Base-by-base conservation (phyloP, 64 coral and sea anemone genomes). In the Catalaphyllia jardinei region DNA sequence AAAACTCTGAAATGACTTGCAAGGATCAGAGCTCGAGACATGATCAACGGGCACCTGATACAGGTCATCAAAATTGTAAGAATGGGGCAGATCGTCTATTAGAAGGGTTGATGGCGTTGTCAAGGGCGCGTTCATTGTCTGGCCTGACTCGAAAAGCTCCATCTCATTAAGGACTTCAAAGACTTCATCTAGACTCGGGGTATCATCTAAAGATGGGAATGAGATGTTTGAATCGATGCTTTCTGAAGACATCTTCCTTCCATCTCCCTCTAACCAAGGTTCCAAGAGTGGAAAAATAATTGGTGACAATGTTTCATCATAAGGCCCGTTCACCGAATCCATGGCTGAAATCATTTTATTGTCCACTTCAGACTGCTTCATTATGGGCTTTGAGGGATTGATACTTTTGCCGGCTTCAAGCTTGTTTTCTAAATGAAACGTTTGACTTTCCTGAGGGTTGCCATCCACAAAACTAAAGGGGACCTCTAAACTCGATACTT, bases 121-220 rank as follows among this genome's bases (percentile, higher is more conserved):
- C 8, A 18, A 29, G 22, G n/a, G 7, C 27, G n/a, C 52, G 29
- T 52, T 27, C 49, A 60, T 79, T 30, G 77, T 29, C 52, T 29
- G 10, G 25, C 25, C 15, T 19, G 16, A 20, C 13, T 16, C 78
- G 28, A 33, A 60, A 80, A 24, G 16, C 33, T 20, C 55, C 78
- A 80, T 80, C 35, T 80, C 78, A 61, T 62, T 55, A 29, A 61
- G 28, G 13, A 80, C 65, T 27, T 79, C 76, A 57, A 79, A 79
- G 22, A 79, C 49, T 57, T 76, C 73, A 76, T 76, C 30, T 18
- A 76, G 31, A 15, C 30, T 35, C 13, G 17, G 73, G 46, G 73
- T 20, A 49, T 38, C 73, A 18, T 39, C 8, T 38, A 22, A 31
- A 19, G 8, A 18, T 18, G 31, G 14, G 38, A 9, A 74, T 17